A percentile compares a stretch with the other conserved stretches of the same genome.
Evolutionary conservation across 2,797 vertebrate species (phyloP).

Genomic region (Scolopax rusticola): DNA sequence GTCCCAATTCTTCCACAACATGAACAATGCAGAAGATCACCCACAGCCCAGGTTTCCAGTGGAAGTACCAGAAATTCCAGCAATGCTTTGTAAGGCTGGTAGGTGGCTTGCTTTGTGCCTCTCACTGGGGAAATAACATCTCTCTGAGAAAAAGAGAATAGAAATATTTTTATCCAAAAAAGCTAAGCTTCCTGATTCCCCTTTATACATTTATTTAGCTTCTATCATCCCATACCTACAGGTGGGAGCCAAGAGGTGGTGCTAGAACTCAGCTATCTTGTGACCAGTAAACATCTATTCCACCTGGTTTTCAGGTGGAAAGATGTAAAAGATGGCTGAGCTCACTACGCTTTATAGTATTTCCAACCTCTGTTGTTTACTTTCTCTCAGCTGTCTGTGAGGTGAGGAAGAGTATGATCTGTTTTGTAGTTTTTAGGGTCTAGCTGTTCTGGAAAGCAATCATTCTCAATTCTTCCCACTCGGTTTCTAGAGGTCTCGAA

Average conservation of each 20-base stretch:
- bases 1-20: background rate
- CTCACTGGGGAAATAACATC: background rate
- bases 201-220: background rate
- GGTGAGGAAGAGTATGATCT: background rate
- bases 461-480: background rate
- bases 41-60: background rate
- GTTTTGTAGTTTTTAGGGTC: background rate
- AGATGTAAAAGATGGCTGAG: background rate
- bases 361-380: background rate
- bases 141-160: background rate
- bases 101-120: background rate
- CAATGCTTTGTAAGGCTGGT: background rate
- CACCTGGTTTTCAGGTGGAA: background rate
- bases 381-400: background rate
- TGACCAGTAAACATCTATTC: background rate
- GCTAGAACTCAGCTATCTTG: conserved; percentile 59
- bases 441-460: background rate
- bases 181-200: background rate
- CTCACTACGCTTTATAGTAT: background rate
- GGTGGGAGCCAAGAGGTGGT: conserved; percentile 69
- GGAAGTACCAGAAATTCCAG: background rate
- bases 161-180: background rate
- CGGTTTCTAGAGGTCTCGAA: background rate
- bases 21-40: background rate
- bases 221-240: conserved; percentile 40